Base-by-base conservation (phyloP, 2,113 vertebrate genomes). In the Lynx canadensis region DNA sequence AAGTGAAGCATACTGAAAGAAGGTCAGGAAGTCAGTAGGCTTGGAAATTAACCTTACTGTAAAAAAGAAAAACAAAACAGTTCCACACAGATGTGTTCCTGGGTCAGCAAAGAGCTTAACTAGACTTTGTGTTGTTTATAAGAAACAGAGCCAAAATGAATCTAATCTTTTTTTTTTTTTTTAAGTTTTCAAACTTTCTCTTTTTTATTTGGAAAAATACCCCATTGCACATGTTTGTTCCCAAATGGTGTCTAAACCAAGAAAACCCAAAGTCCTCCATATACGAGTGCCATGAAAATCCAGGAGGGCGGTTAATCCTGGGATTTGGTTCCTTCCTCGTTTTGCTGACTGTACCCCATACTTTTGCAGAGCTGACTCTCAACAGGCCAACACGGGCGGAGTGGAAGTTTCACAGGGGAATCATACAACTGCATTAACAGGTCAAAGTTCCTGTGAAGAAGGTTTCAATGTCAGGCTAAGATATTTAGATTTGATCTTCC, bases 91-190 rank as follows among this genome's bases (percentile, higher is more conserved):
- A 93, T 97, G 93, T 95, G 60, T 36, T 98, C 57, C 74, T 78
- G 50, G 84, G 50, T 96, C 89, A 94, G 90, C 65, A 97, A 81
- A 96, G 88, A 96, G 95, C 95, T 98, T 96, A 97, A 97, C 82
- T 45, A 86, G 97, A 86, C 66, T 98, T 95, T 96, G 60, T 66
- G 65, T 13, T 97, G 95, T 96, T 98, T 97, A 97, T 45, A 95
- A 91, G 94, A 96, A 66, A 88, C 11, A 60, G 89, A 96, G 94
- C 82, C 84, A 97, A 96, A 84, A 94, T 94, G 74, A 96, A 95
- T 94, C 13, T 66, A 84, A 82, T 73, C 36, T 89, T 85, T 86
- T 95, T 80, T 52, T 84, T 31, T 31, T 57, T 45, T 57, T 57
- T 69, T 71, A 10, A 82, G 55, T 74, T 97, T 94, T 92, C 84